Base-by-base conservation (phyloP, 2,888 invertebrate species). In the Trissoscelio sp. region DNA sequence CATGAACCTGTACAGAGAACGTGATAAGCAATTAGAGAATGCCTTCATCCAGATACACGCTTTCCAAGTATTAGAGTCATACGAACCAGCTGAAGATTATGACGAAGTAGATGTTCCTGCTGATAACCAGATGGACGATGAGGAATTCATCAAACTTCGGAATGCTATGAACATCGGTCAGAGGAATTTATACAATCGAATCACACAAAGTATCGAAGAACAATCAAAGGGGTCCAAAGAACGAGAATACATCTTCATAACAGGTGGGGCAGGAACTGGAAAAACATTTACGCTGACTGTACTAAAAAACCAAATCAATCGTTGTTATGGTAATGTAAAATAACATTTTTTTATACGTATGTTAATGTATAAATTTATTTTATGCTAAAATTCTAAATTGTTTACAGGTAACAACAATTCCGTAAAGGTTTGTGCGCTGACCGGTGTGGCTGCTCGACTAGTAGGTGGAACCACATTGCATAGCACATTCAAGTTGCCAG, bases 371-470 rank as follows among this genome's bases (percentile, higher is more conserved):
- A 53, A 53, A 14, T 28, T 53, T 53, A 53, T 53, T 28, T 53
- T 55, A 55, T 37, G 12, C 44, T 44, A 20, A 44, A 0, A 58
- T 58, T 39, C 12, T 12, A 39, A 22, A 58, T 42, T 58, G 14
- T 42, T 42, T 44, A 62, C 18, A 62, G 62, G 62, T 22, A 66
- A 66, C 37, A 48, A 34, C 6, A 4, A 20, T 12, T 55, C 72
- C 5, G 60, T 72, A n/a, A 60, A 72, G 70, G 79, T 86, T 34
- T 81, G 84, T 62, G 85, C 88, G 39, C 79, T 86, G 0, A 88
- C 87, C 44, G 88, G 87, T 9, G 89, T 88, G 42, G 88, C 88
- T 77, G 88, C 88, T 5, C 77, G 82, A 1, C 60, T 75, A 12
- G 39, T 85, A 3, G 51, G 42, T 44, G 83, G 80, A 0, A 67